Evolutionary conservation across 1,140 invertebrate species (phyloP).

Genomic region (Neotoxoptera formosana): DNA sequence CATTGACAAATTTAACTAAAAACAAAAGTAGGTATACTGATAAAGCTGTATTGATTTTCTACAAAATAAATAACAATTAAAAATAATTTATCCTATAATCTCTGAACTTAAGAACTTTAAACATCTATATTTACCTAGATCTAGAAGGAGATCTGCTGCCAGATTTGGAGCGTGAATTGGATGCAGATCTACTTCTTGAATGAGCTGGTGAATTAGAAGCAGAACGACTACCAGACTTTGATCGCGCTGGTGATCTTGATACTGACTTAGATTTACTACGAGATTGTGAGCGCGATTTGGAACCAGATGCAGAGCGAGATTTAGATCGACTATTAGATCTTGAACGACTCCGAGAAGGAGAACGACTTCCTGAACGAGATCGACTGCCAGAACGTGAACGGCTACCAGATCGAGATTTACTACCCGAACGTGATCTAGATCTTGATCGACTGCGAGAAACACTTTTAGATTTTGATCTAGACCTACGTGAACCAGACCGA

Average conservation of each 20-base stretch:
- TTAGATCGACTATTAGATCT: conserved; percentile 62
- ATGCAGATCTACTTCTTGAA: conserved; percentile 45
- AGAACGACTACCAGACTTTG: conserved; percentile 60
- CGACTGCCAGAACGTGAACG: conserved; percentile 60
- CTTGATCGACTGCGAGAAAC: conserved; percentile 60
- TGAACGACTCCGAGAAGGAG: conserved; percentile 62
- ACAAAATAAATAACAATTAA: background rate
- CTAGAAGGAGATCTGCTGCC: conserved; percentile 61
- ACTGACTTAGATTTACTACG: conserved; percentile 59
- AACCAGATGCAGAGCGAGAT: conserved; percentile 56
- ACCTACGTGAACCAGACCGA: conserved; percentile 59
- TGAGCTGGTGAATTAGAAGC: conserved; percentile 60
- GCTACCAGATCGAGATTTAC: conserved; percentile 58
- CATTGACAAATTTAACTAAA: background rate
- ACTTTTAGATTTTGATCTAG: conserved; percentile 62
- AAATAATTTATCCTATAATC: background rate
- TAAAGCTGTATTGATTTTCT: background rate
- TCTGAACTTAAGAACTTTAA: background rate
- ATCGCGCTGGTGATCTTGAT: conserved; percentile 61
- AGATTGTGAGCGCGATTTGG: conserved; percentile 61
- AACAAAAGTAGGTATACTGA: background rate
- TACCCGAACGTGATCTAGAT: conserved; percentile 59
- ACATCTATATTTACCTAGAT: conserved; percentile 40
- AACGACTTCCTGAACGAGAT: conserved; percentile 59
- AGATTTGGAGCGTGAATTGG: conserved; percentile 61